Percentiles rank a stretch among this genome's conserved stretches.
Evolutionary conservation across 2,888 invertebrate genomes (phyloP).

Genomic region (Cyclophora albipunctata): DNA sequence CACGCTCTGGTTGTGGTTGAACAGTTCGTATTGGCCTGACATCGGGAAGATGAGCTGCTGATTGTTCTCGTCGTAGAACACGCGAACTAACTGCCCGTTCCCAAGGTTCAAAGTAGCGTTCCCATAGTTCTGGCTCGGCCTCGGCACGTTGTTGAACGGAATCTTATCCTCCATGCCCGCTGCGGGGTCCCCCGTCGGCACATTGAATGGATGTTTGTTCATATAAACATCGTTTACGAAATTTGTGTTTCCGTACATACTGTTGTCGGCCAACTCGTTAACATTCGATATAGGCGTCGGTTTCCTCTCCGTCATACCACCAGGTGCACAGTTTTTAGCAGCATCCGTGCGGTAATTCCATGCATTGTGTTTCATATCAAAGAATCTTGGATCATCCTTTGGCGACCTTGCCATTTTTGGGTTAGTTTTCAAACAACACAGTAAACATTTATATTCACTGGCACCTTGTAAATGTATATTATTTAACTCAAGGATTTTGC

Average conservation of each 20-base stretch:
- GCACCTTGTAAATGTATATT: constrained; percentile 22
- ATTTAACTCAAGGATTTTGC: constrained; percentile 51
- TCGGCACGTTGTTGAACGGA: constrained; percentile 42
- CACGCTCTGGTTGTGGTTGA: constrained; percentile 55
- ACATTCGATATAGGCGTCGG: constrained; percentile 42
- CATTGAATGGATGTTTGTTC: constrained; percentile 53
- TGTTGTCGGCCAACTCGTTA: constrained; percentile 47
- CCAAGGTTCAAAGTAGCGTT: constrained; percentile 65
- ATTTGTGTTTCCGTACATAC: constrained; percentile 49
- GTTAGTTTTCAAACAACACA: constrained; percentile 40
- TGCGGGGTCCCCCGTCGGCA: constrained; percentile 43
- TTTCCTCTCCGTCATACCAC: constrained; percentile 48
- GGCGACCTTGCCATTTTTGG: constrained; percentile 73
- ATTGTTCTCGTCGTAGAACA: constrained; percentile 66
- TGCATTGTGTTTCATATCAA: constrained; percentile 59
- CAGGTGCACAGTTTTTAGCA: constrained; percentile 53
- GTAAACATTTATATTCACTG: constrained; percentile 30
- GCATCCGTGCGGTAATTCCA: constrained; percentile 65
- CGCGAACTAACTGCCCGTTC: constrained; percentile 62
- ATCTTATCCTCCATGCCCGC: constrained; percentile 50
- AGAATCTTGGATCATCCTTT: constrained; percentile 66
- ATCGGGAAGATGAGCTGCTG: constrained; percentile 65
- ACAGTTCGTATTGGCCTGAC: constrained; percentile 65
- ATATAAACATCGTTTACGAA: constrained; percentile 55
- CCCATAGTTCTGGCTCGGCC: constrained; percentile 54